Evolutionary conservation across 2,888 invertebrate genomes (phyloP), one percentile per base, ranked within the genome.

Genomic region (Brachyopa scutellaris): DNA sequence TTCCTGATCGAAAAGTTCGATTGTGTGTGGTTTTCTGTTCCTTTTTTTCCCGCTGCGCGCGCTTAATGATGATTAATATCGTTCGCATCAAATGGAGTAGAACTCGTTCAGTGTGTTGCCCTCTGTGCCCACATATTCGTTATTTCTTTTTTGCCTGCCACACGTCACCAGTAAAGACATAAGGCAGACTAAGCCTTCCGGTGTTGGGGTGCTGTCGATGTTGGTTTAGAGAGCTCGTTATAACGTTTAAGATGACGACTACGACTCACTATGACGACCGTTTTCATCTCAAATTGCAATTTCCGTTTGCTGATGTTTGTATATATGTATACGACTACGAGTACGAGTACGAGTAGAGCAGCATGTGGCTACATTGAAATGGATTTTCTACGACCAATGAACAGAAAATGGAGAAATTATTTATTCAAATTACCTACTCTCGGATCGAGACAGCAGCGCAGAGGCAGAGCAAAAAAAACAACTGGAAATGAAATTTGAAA

Each of bases 21-120:
- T 6, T 26, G 26, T 6, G 26, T 17, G 9, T 23, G 15, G 8
- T 15, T 29, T 26, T 7, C 11, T 3, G 31, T 47, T 51, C 17
- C 8, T 21, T 40, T 29, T 61, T 31, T 29, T n/a, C 38, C 17
- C 13, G 17, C 66, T 73, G 36, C 69, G 45, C 55, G 29, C 55
- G 61, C 74, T 51, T 76, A 76, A 80, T 80, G 80, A 80, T 80
- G 80, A 80, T 80, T 76, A 80, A 80, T 80, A 76, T 70, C 69
- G 42, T 64, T 80, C 59, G 57, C 76, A 76, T 76, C 69, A 76
- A 80, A 80, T 80, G 80, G 76, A 80, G 80, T 80, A 80, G 80
- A 80, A 80, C 51, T 69, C 69, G 33, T 38, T 80, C 53, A 66
- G 51, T 59, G 59, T 45, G 38, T 69, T 62, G 33, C 36, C 76